phyloP scores from a whole-genome alignment of 2,888 invertebrate genomes.

The Matsumyia berberina region DNA sequence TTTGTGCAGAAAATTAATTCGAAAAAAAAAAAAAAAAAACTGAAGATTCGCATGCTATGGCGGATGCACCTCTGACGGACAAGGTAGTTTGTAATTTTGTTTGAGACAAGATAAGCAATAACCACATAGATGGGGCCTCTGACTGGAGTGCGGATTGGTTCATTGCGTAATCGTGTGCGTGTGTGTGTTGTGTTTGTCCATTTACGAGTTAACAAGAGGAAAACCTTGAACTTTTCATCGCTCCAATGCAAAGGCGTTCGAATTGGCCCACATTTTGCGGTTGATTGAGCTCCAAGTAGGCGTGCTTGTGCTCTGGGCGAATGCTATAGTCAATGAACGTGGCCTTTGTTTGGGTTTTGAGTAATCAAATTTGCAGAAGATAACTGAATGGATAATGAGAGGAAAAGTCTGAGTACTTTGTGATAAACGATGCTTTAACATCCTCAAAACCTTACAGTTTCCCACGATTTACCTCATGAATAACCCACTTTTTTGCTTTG shows the following conservation, averaged over 20 bases:
- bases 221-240: constrained; percentile 16
- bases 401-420: too few species aligned
- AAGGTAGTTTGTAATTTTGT: constrained; percentile 5
- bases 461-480: not conserved
- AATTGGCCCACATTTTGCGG: not conserved
- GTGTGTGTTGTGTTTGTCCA: not conserved
- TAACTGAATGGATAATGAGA: too few species aligned
- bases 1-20: constrained; percentile 18
- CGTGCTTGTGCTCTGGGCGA: not conserved
- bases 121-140: not conserved
- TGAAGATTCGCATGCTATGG: constrained; percentile 39
- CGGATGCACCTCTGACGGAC: constrained; percentile 44
- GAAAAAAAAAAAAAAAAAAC: too few species aligned
- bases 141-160: not conserved
- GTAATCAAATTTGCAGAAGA: too few species aligned
- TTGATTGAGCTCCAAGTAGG: not conserved
- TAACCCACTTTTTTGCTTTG: not conserved
- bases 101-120: constrained; percentile 15
- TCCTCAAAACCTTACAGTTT: too few species aligned
- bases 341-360: too few species aligned
- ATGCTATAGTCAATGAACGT: not conserved
- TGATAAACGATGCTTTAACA: too few species aligned
- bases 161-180: not conserved
- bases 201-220: not conserved
- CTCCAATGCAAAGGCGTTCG: not conserved